Conservation (phyloP, 2,113 vertebrate species). For the Oostethus manadensis region DNA sequence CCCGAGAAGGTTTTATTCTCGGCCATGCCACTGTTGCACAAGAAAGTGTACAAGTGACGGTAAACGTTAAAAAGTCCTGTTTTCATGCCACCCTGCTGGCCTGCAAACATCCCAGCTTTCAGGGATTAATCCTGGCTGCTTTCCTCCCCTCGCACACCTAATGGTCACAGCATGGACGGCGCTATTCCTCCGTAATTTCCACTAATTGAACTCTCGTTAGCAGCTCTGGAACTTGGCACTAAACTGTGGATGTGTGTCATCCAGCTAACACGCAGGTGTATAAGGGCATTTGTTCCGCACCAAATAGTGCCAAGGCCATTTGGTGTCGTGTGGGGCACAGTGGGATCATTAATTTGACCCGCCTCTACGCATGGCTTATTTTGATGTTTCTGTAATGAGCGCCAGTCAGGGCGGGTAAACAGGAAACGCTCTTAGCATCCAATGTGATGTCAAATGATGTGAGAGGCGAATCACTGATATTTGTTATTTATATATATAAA, state of each 20-base stretch:
- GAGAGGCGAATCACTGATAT: too few relatives aligned
- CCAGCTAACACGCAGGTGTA: conserved; percentile 18
- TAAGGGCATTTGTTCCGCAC: conserved; percentile 40
- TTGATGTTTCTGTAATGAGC: conserved; percentile 76
- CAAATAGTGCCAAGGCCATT: conserved; percentile 43
- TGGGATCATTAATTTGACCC: conserved; percentile 70
- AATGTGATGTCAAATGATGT: conserved; percentile 67
- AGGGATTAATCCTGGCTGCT: conserved; percentile 59
- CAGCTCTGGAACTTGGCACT: conserved; percentile 55
- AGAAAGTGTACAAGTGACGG: not conserved
- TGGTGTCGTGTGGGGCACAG: conserved; percentile 37
- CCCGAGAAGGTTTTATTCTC: not conserved
- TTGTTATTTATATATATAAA: too few relatives aligned
- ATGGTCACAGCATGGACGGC: conserved; percentile 70
- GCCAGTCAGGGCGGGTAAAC: conserved; percentile 66
- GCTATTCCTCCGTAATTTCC: conserved; percentile 69
- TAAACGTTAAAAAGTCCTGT: not conserved
- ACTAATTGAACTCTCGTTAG: conserved; percentile 74
- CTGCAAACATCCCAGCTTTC: conserved; percentile 31
- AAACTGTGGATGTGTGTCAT: conserved; percentile 20
- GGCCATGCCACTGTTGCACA: too few relatives aligned
- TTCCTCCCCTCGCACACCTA: conserved; percentile 59
- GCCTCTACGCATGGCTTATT: conserved; percentile 66
- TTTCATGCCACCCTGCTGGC: not conserved
- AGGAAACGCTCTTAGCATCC: conserved; percentile 49